Evolutionary conservation across 2,113 vertebrate genomes (phyloP), one percentile per base, ranked within the genome.

Genomic region (Rhea americana): DNA sequence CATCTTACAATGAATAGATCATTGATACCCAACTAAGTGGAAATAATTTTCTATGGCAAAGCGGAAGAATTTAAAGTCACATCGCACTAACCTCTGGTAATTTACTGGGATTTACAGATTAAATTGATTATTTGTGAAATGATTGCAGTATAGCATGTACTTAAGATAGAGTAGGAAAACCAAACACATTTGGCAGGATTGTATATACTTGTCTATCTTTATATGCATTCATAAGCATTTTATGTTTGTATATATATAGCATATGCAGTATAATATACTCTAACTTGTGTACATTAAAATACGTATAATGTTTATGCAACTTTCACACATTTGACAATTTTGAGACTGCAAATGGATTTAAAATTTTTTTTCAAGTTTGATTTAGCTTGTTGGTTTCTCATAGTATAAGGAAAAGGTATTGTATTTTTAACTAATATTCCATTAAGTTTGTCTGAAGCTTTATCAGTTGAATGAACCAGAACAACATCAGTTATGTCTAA

Each of bases 21-120:
- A 98, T 98, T 99, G 98, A 97, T 97, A 98, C 85, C 96, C 97
- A 99, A 93, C 98, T 98, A 98, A 98, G 98, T 98, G 98, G 98
- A 99, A 99, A 98, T 99, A 98, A 99, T 99, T 98, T 97, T 98
- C 97, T 97, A 91, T 97, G 98, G 97, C 98, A 98, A 98, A 98
- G 97, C 96, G 96, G 97, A 98, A 96, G 96, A 97, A 97, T 98
- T 98, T 97, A 96, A 96, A 98, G 97, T 97, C 97, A 94, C 96
- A 97, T 98, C 97, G 96, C 97, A 98, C 90, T 95, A 98, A 97
- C 97, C 97, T 97, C 96, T 91, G 96, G 95, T 97, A 97, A 96
- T 97, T 96, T 98, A 97, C 97, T 97, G 96, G 97, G 98, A 97
- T 98, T 96, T 97, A 84, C 94, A 98, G 96, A 98, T 98, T 97